These are phyloP conservation scores for Argentina silus DNA, from an alignment of 2,797 vertebrate genomes.

Conservation along the genomic window DNA sequence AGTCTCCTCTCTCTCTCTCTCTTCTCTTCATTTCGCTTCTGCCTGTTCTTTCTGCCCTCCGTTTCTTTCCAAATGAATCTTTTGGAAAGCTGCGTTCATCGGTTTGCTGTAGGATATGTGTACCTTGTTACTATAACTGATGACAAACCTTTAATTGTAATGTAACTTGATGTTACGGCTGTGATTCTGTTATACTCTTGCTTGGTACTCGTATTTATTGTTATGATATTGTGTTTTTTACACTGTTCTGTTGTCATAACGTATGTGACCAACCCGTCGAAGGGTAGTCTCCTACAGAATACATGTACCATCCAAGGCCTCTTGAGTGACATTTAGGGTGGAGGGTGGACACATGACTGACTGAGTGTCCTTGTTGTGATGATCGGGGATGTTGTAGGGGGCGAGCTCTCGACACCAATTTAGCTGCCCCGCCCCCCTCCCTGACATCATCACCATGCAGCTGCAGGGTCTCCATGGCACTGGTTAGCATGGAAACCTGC, in stretches of 20 bases:
- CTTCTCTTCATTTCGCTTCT: conserved; percentile 5
- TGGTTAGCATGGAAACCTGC: conserved; percentile 57
- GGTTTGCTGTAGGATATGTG: conserved; percentile 14
- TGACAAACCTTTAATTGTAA: conserved; percentile 17
- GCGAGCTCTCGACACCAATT: conserved; percentile 16
- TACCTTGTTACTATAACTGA: conserved; percentile 21
- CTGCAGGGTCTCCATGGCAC: conserved; percentile 57
- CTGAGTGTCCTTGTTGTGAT: too few relatives aligned
- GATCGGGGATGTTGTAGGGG: too few relatives aligned
- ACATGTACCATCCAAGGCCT: neutral
- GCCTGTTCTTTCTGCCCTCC: neutral
- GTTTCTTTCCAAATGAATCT: neutral
- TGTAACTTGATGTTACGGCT: conserved; percentile 26
- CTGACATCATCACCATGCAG: conserved; percentile 60
- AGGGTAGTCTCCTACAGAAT: conserved; percentile 16
- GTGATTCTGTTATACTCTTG: conserved; percentile 13
- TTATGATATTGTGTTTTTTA: conserved; percentile 20
- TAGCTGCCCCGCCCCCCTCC: neutral
- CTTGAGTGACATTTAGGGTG: neutral
- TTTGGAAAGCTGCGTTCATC: conserved; percentile 14
- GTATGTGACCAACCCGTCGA: conserved; percentile 31
- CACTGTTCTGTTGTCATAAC: conserved; percentile 19
- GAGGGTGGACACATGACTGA: too few relatives aligned
- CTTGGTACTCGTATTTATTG: conserved; percentile 38
- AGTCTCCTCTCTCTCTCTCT: conserved; percentile 15